Base-by-base conservation (phyloP, 2,888 invertebrate genomes). In the Empis stercorea region DNA sequence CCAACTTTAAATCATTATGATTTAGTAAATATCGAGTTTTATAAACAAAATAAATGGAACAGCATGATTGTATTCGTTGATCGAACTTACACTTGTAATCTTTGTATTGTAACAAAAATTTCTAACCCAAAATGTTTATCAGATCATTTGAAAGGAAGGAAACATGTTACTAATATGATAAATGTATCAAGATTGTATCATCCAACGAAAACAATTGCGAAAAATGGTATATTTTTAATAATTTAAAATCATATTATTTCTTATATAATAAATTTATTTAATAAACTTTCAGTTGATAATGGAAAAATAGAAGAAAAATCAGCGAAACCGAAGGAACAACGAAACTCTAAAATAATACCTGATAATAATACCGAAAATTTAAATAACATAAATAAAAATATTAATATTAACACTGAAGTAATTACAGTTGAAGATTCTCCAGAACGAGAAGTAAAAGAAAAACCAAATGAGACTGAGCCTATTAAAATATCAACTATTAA, bases 131-230 rank as follows among this genome's bases (percentile, higher is more conserved):
- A 58, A 32, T 62, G 59, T 50, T 52, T 65, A 15, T 41, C 52
- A 27, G 54, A 56, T 14, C 65, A 66, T 52, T 46, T 66, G 7
- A 48, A 48, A 46, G 64, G 65, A 0, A 65, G 58, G 37, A 63
- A 59, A 45, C 66, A 66, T 53, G 52, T 53, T 30, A 4, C 45
- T 4, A 56, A 55, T 46, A 54, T 63, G 53, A 48, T 50, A n/a
- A 30, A 30, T 5, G 56, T 59, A 0, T 48, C 53, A 2, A 52
- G 57, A 43, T 50, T 64, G 1, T 57, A 46, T 43, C 54, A 40
- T 23, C 40, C 40, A 11, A 14, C 14, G 7, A 14, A 20, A n/a
- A 40, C 40, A 27, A 20, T n/a, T 4, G 9, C 20, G 10, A 40
- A 40, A 6, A 20, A 27, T 5, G n/a, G n/a, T 34, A 34, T n/a